These are phyloP conservation scores for Isoperla grammatica DNA, from an alignment of 2,888 invertebrate genomes.

Conservation along the genomic window DNA sequence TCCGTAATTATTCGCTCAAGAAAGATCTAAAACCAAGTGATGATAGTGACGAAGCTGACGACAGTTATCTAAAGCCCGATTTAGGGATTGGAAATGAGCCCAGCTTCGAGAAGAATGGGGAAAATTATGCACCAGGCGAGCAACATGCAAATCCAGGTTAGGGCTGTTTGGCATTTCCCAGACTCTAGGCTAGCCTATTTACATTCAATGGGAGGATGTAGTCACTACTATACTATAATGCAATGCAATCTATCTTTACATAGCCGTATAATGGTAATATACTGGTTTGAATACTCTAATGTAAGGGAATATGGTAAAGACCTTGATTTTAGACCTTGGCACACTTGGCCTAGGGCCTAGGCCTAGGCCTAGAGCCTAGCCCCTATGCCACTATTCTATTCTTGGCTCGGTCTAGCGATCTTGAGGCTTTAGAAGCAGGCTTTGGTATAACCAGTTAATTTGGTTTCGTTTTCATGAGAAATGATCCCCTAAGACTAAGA, in stretches of 20 bases:
- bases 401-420: too few species aligned
- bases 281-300: not conserved
- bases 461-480: too few species aligned
- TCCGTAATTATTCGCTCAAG: slow-evolving; percentile 19
- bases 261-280: too few species aligned
- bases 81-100: slow-evolving; percentile 47
- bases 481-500: too few species aligned
- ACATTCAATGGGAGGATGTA: not conserved
- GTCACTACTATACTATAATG: slow-evolving; percentile 37
- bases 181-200: too few species aligned
- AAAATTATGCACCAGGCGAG: slow-evolving; percentile 24
- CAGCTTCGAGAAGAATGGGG: slow-evolving; percentile 26
- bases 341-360: too few species aligned
- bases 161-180: not conserved
- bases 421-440: too few species aligned
- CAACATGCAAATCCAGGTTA: not conserved
- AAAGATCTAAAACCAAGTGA: slow-evolving; percentile 16
- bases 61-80: slow-evolving; percentile 46
- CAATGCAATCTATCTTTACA: too few species aligned
- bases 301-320: not conserved
- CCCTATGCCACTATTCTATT: too few species aligned
- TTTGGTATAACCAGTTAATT: too few species aligned
- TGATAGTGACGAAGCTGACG: slow-evolving; percentile 39
- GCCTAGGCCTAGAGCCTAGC: too few species aligned
- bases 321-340: too few species aligned